Evolutionary conservation across 1,140 invertebrate species (phyloP), one percentile per base, ranked within the genome.

Genomic region (Pollicipes pollicipes): DNA sequence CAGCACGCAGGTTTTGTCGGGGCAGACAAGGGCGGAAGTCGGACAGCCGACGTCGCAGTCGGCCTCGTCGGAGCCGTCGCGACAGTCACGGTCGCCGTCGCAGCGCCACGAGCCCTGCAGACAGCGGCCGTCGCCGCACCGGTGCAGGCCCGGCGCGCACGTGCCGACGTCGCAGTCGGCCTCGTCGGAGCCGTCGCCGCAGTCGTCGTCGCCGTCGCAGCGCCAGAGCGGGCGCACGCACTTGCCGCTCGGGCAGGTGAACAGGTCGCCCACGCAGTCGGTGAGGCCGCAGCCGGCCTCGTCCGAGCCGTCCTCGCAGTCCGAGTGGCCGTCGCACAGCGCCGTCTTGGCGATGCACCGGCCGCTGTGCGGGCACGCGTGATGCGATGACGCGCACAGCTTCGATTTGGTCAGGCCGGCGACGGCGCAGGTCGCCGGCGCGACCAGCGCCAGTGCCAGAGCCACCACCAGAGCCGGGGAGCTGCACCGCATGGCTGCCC

Each of bases 311-410:
- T 97, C 95, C 73, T 90, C 80, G 78, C 96, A 98, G 80, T 98
- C 94, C 77, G 94, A 91, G 77, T 95, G 90, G 0, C 92, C 93
- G 79, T 98, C 95, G 77, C 96, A 98, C 26, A 96, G 92, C 79
- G 98, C 98, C 72, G 93, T 95, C 72, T 91, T 83, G 0, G 92
- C 92, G 73, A 98, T 95, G 78, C 96, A 99, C 76, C 75, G 75
- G 8, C 94, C 95, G 80, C 97, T 97, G 76, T 93, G 35, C 35
- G 35, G 35, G 17, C 35, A 35, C 35, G 6, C 35, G 35, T 35
- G 35, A 6, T 35, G 6, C 6, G 35, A 35, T 6, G 6, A 6
- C 6, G 35, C 6, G 35, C 35, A 35, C 6, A 6, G 35, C 35
- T 35, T 35, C 6, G 35, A 6, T 8, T 17, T 6, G 6, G 35